Base-by-base conservation (phyloP, 2,888 invertebrate genomes). In the Microchrysa polita region DNA sequence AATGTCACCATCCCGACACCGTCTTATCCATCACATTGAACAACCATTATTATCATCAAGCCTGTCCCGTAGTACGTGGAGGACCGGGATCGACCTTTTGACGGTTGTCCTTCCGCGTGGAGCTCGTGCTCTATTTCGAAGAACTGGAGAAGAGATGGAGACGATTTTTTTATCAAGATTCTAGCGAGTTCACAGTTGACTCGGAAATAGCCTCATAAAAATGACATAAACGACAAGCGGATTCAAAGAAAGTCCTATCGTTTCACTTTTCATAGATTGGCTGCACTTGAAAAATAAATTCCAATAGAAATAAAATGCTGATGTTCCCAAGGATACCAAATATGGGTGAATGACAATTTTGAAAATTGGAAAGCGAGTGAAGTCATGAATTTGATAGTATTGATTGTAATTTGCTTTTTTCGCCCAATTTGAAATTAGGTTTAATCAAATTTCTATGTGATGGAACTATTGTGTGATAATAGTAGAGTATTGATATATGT, bases 191-290 rank as follows among this genome's bases (percentile, higher is more conserved):
- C 48, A n/a, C n/a, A 48, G 14, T 48, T 48, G 5, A 12, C 12
- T 48, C 48, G 48, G 48, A 48, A 48, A 48, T 48, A 48, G 48
- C 12, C 48, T n/a, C 48, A 48, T 48, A 48, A 48, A 48, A 48
- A 48, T 48, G 48, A 48, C 48, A 48, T 48, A 48, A 48, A 48
- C 4, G 48, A 2, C 14, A 48, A 48, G 10, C 48, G 48, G 16
- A n/a, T 48, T 48, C 48, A 48, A 48, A 10, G 12, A n/a, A n/a
- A 48, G 48, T 48, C 48, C 48, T 48, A 12, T 48, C 48, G 48
- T n/a, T 48, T 48, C 48, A 48, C 16, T 48, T 48, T 48, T n/a
- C 12, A 48, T 48, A 5, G 48, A 48, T 48, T 10, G 48, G 12
- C 2, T 48, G 48, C 48, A 48, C 14, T 48, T 48, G 12, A 48